Percentiles rank a stretch among this genome's conserved stretches.
Evolutionary conservation across 1,140 invertebrate genomes (phyloP).

Genomic region (Olivierus martensii): DNA sequence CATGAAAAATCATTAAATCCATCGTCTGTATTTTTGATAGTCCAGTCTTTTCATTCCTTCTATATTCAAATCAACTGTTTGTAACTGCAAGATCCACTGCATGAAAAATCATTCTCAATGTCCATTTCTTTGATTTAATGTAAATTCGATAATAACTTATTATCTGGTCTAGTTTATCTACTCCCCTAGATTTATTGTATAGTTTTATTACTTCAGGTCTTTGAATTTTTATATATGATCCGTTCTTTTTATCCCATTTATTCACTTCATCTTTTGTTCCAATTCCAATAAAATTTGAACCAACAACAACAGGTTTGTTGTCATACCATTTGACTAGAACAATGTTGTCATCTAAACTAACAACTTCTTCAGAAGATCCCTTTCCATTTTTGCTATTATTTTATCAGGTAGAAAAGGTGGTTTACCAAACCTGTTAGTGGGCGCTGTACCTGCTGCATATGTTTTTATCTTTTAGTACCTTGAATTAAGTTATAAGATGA

Average conservation of each 20-base stretch:
- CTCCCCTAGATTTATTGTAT: constrained; percentile 28
- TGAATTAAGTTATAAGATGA: constrained; percentile 28
- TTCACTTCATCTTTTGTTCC: constrained; percentile 26
- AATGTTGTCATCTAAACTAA: constrained; percentile 19
- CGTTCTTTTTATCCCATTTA: constrained; percentile 25
- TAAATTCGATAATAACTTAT: constrained; percentile 20
- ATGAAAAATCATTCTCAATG: constrained; percentile 24
- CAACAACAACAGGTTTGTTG: constrained; percentile 28
- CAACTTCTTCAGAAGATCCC: constrained; percentile 29
- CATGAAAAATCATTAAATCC: constrained; percentile 25
- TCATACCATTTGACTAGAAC: constrained; percentile 30
- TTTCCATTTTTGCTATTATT: constrained; percentile 25
- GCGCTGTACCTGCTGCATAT: constrained; percentile 27
- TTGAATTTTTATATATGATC: constrained; percentile 24
- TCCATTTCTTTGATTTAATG: constrained; percentile 26
- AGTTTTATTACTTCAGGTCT: constrained; percentile 25
- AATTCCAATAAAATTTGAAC: constrained; percentile 32
- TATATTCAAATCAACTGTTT: constrained; percentile 25
- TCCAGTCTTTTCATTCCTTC: constrained; percentile 12
- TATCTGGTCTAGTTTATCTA: constrained; percentile 24
- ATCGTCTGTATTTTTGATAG: too few species aligned
- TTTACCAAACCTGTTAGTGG: constrained; percentile 27
- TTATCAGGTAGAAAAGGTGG: constrained; percentile 27
- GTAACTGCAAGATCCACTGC: constrained; percentile 21
- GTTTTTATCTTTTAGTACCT: constrained; percentile 25